Conservation (phyloP, 2,888 invertebrate species). For the Cantharis rustica region DNA sequence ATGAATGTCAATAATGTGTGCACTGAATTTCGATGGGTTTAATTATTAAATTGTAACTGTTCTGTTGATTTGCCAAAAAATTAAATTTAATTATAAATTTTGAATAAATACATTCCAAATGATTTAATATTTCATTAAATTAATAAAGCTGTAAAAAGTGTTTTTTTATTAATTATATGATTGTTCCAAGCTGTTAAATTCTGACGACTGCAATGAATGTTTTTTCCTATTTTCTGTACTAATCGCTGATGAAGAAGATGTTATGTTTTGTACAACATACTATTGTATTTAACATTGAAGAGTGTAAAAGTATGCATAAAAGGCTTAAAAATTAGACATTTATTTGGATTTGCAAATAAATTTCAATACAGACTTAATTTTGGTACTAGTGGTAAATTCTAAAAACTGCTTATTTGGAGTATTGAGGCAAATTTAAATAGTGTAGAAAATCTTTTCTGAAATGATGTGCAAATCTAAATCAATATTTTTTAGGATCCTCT, state of each 20-base stretch:
- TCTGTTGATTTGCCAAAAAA: background rate
- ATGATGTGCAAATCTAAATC: background rate
- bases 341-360: background rate
- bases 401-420: background rate
- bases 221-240: background rate
- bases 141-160: background rate
- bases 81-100: background rate
- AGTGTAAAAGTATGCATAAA: background rate
- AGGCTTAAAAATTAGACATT: background rate
- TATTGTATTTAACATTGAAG: background rate
- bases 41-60: background rate
- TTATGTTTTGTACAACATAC: background rate
- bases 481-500: conserved; percentile 30
- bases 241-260: background rate
- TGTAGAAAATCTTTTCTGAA: background rate
- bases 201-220: background rate
- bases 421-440: background rate
- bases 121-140: background rate
- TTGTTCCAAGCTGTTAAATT: background rate
- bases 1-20: background rate
- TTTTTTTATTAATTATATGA: background rate
- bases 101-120: background rate
- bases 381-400: background rate
- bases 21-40: background rate
- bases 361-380: background rate